Conservation (phyloP, 2,113 vertebrate genomes). For the Elephas maximus region DNA sequence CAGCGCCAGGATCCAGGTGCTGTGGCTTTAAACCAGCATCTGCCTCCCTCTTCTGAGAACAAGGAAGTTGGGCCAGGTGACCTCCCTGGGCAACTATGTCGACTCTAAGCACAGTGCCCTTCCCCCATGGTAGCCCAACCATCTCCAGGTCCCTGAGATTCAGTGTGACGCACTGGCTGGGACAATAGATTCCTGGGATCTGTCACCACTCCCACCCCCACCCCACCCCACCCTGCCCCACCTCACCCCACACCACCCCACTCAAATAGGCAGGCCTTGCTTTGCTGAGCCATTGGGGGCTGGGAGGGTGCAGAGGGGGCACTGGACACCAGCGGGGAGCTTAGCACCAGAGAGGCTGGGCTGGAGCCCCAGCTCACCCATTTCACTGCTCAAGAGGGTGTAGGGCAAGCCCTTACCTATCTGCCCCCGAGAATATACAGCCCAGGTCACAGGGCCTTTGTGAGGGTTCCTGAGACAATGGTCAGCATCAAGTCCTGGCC, state of each 20-base stretch:
- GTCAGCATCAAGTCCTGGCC: background rate
- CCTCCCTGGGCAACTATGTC: rapidly evolving
- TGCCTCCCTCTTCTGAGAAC: background rate
- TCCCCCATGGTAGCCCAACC: background rate
- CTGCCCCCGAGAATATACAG: background rate
- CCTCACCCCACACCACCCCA: no score
- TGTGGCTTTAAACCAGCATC: no score
- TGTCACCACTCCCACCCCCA: no score
- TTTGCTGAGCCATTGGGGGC: no score
- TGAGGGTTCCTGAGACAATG: background rate
- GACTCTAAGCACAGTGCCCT: rapidly evolving
- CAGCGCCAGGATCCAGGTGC: background rate
- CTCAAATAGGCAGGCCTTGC: background rate
- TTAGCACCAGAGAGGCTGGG: background rate
- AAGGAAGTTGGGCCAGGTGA: no score
- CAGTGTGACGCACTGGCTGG: background rate
- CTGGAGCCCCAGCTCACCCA: background rate
- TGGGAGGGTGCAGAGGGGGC: background rate
- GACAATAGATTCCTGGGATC: background rate
- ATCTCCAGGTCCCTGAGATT: background rate
- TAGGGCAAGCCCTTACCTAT: background rate
- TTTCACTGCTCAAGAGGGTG: rapidly evolving
- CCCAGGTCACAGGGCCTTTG: background rate
- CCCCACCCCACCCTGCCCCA: no score
- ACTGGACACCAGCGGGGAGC: background rate